These are phyloP conservation scores for Triplophysa siluroides DNA, from an alignment of 2,113 vertebrate genomes.

Conservation along the genomic window DNA sequence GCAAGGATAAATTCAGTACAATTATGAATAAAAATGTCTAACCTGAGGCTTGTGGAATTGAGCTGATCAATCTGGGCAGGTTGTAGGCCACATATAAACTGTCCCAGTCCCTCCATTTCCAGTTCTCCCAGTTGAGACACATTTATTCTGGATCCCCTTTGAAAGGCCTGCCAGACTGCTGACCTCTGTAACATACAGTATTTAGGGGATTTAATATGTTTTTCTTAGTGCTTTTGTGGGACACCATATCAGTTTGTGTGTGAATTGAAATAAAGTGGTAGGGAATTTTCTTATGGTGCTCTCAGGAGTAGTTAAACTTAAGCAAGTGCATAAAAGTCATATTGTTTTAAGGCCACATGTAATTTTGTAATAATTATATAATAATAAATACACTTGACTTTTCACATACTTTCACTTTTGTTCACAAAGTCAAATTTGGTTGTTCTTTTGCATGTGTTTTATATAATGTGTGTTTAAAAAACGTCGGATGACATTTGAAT, in stretches of 20 bases:
- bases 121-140: constrained; percentile 46
- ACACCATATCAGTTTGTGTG: background rate
- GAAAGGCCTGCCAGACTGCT: constrained; percentile 59
- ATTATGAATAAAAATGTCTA: constrained; percentile 23
- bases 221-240: background rate
- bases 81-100: constrained; percentile 71
- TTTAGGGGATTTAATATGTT: background rate
- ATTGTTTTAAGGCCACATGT: too few relatives aligned
- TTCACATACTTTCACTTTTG: too few relatives aligned
- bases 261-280: background rate
- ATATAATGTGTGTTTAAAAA: too few relatives aligned
- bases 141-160: constrained; percentile 47
- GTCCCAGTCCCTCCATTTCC: constrained; percentile 62
- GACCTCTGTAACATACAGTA: constrained; percentile 56
- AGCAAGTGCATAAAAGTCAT: too few relatives aligned
- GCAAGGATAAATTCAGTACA: background rate
- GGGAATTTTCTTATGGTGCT: too few relatives aligned
- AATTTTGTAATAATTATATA: too few relatives aligned
- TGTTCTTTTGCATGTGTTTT: too few relatives aligned
- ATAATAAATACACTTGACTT: too few relatives aligned
- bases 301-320: too few relatives aligned
- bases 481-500: too few relatives aligned
- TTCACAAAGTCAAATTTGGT: too few relatives aligned
- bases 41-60: constrained; percentile 62
- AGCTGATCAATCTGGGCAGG: constrained; percentile 59